A percentile compares a stretch with the other conserved stretches of the same genome.
phyloP scores from a whole-genome alignment of 2,797 vertebrate genomes.

The Acanthurus leucopareius region DNA sequence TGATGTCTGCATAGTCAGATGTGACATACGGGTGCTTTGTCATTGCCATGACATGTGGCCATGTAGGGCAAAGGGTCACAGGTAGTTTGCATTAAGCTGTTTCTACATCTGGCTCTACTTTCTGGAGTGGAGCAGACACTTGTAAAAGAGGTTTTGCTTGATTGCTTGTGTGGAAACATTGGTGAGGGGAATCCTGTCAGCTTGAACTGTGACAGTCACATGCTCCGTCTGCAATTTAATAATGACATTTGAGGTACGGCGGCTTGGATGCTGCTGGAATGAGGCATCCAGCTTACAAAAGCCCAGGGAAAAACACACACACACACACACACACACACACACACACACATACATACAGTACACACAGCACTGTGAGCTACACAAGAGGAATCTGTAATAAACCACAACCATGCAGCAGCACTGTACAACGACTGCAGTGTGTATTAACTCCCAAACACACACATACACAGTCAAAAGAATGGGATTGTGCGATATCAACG shows the following conservation, averaged over 20 bases:
- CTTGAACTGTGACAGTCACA: conserved; percentile 36
- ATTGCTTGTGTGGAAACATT: not conserved
- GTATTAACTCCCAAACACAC: conserved; percentile 61
- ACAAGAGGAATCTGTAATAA: conserved; percentile 77
- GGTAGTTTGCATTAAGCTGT: not conserved
- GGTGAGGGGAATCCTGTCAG: conserved; percentile 6
- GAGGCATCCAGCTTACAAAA: conserved; percentile 37
- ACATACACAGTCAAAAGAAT: conserved; percentile 70
- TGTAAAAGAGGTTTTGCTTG: not conserved
- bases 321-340: not conserved
- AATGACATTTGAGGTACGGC: conserved; percentile 59
- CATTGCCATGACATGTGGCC: not conserved
- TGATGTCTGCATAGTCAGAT: not conserved
- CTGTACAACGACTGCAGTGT: conserved; percentile 68
- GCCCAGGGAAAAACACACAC: conserved; percentile 21
- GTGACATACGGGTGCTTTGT: not conserved
- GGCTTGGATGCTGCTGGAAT: conserved; percentile 47
- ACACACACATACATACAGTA: too few relatives aligned
- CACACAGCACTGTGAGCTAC: conserved; percentile 46
- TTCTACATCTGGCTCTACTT: not conserved
- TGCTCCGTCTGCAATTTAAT: conserved; percentile 25
- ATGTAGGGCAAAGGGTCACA: not conserved
- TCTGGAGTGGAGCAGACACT: not conserved
- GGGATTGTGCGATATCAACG: conserved; percentile 81
- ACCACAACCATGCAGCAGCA: conserved; percentile 64